These are phyloP conservation scores for Lordiphosa clarofinis DNA, from an alignment of 1,140 invertebrate genomes.

Conservation along the genomic window DNA sequence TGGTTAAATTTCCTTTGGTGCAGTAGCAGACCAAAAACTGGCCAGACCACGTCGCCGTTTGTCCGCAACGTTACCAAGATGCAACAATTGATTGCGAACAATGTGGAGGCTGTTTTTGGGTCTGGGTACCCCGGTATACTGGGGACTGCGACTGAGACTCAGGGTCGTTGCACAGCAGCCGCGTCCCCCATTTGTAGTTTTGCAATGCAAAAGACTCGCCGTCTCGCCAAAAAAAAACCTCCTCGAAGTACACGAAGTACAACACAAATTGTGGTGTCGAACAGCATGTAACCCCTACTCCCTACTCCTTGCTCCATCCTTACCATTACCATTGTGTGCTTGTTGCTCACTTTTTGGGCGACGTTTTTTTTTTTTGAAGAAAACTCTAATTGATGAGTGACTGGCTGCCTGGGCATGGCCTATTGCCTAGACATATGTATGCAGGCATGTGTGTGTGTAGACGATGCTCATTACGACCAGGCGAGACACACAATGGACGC, in stretches of 20 bases:
- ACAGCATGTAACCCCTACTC: constrained; percentile 58
- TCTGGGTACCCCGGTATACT: constrained; percentile 26
- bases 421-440: constrained; percentile 51
- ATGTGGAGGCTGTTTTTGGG: constrained; percentile 23
- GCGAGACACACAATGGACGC: constrained; percentile 30
- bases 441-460: constrained; percentile 23
- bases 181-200: constrained; percentile 58
- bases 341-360: constrained; percentile 36
- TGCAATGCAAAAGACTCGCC: constrained; percentile 67
- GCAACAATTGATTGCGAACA: constrained; percentile 64
- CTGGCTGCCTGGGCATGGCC: constrained; percentile 18
- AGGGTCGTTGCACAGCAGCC: constrained; percentile 65
- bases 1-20: too few relatives aligned
- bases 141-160: constrained; percentile 33
- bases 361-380: constrained; percentile 37
- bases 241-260: constrained; percentile 59
- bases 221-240: constrained; percentile 15
- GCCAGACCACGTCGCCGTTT: constrained; percentile 1
- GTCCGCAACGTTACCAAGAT: constrained; percentile 37
- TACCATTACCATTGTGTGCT: constrained; percentile 3
- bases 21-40: background rate
- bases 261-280: constrained; percentile 78
- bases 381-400: constrained; percentile 67
- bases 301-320: background rate
- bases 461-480: constrained; percentile 41